phyloP scores from a whole-genome alignment of 2,888 invertebrate genomes.

The Antheraea yamamai region DNA sequence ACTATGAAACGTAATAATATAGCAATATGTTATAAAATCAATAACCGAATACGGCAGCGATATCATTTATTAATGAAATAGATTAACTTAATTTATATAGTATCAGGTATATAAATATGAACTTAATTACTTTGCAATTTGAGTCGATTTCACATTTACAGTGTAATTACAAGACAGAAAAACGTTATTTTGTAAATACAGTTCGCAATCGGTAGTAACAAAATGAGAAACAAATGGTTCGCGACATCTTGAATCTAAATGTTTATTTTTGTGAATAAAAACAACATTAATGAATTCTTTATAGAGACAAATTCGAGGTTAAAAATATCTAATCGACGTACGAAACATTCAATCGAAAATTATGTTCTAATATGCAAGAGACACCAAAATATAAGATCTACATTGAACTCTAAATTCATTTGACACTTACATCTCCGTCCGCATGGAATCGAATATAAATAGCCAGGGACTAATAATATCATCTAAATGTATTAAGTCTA shows the following conservation, averaged over 20 bases:
- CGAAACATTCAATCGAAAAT: not conserved
- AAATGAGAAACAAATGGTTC: not conserved
- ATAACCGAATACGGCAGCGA: not conserved
- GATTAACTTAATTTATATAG: not conserved
- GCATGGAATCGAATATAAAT: too few species aligned
- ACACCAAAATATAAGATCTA: not conserved
- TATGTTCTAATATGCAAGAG: too few species aligned
- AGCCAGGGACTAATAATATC: too few species aligned
- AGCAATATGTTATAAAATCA: not conserved
- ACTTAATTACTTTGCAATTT: not conserved
- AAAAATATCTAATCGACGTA: too few species aligned
- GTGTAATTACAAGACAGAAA: too few species aligned
- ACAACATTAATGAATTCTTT: not conserved
- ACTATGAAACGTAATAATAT: constrained; percentile 18
- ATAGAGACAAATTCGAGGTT: too few species aligned
- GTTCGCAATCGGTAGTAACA: too few species aligned
- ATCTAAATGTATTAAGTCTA: too few species aligned
- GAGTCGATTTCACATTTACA: too few species aligned
- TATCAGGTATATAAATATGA: not conserved
- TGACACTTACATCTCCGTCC: too few species aligned
- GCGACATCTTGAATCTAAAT: not conserved
- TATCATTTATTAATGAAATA: not conserved
- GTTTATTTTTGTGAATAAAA: not conserved
- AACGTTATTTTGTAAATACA: too few species aligned
- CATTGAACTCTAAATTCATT: not conserved